Conservation (phyloP, 2,888 invertebrate species). For the Amphipoea oculea region DNA sequence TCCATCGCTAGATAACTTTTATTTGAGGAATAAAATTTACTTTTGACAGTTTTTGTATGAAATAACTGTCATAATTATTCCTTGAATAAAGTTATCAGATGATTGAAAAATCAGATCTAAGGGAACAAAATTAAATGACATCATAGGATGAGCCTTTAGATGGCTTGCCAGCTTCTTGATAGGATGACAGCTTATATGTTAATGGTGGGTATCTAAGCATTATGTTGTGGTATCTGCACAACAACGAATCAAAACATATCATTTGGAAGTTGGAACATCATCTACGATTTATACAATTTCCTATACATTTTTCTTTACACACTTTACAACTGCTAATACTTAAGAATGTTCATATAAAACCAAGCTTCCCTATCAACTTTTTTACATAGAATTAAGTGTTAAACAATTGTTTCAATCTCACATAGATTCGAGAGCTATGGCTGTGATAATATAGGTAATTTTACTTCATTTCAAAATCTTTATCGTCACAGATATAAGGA, state of each 20-base stretch:
- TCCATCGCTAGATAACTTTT: too few species aligned
- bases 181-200: too few species aligned
- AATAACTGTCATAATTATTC: too few species aligned
- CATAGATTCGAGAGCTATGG: slow-evolving; percentile 36
- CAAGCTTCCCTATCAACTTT: slow-evolving; percentile 56
- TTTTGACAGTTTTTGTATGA: too few species aligned
- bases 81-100: too few species aligned
- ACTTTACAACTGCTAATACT: not conserved
- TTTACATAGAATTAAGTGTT: slow-evolving; percentile 74
- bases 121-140: not conserved
- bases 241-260: slow-evolving; percentile 5
- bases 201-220: not conserved
- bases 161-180: not conserved
- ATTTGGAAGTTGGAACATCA: not conserved
- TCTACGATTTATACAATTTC: not conserved
- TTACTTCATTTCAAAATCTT: not conserved
- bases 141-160: too few species aligned
- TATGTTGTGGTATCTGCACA: not conserved
- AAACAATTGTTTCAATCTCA: slow-evolving; percentile 60
- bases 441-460: slow-evolving; percentile 43
- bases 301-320: slow-evolving; percentile 1
- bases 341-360: slow-evolving; percentile 54
- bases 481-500: too few species aligned
- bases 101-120: not conserved
- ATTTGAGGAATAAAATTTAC: too few species aligned